Evolutionary conservation across 1,140 invertebrate genomes (phyloP).

Genomic region (Eriocheir sinensis): DNA sequence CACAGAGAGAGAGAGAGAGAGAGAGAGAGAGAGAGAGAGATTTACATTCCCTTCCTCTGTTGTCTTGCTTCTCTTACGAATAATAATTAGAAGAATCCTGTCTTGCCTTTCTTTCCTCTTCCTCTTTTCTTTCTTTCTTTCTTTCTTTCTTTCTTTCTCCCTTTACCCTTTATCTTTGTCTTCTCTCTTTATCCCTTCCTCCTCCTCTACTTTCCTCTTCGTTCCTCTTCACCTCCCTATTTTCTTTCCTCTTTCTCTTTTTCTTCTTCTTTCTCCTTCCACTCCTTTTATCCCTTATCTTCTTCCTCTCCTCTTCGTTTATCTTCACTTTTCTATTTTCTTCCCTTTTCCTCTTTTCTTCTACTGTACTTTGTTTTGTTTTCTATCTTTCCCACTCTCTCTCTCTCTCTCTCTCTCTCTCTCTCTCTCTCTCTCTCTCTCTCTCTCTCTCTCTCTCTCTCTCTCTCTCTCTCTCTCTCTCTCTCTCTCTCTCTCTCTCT

Average conservation of each 20-base stretch:
- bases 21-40: too few species aligned
- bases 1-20: too few species aligned
- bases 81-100: too few species aligned
- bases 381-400: not conserved
- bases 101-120: not conserved
- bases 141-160: not conserved
- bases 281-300: not conserved
- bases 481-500: too few species aligned
- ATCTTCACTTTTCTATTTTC: not conserved
- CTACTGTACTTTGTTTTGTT: not conserved
- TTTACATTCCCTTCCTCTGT: too few species aligned
- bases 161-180: not conserved
- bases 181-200: too few species aligned
- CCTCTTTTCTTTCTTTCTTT: not conserved
- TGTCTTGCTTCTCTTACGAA: too few species aligned
- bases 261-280: not conserved
- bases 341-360: not conserved
- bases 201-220: not conserved
- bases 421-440: not conserved
- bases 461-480: not conserved
- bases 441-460: not conserved
- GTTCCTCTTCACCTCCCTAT: not conserved
- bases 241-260: too few species aligned
- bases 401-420: not conserved
- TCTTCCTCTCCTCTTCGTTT: not conserved